Evolutionary conservation across 2,113 vertebrate species (phyloP).

Genomic region (Coregonus clupeaformis): DNA sequence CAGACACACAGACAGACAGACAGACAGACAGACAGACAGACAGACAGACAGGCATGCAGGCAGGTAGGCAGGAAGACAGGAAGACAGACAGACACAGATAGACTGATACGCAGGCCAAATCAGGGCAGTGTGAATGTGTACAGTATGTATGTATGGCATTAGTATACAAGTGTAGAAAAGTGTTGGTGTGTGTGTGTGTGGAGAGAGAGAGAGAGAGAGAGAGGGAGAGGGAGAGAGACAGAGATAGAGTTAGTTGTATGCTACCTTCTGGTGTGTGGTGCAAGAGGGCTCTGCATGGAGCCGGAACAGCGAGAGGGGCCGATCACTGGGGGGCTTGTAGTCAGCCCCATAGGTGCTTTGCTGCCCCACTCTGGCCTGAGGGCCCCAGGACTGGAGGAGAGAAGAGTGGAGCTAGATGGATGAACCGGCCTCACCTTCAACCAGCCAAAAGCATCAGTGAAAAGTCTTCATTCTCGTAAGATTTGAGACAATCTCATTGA

Average conservation of each 20-base stretch:
- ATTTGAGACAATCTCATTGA: no score
- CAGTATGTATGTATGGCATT: no score
- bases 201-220: conserved; percentile 1
- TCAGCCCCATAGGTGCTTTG: not conserved
- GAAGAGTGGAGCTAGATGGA: not conserved
- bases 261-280: conserved; percentile 3
- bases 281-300: not conserved
- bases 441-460: no score
- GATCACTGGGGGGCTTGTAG: not conserved
- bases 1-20: no score
- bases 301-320: not conserved
- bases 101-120: no score
- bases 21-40: no score
- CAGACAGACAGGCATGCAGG: no score
- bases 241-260: not conserved
- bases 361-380: not conserved
- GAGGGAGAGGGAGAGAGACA: not conserved
- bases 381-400: not conserved
- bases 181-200: not conserved
- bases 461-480: no score
- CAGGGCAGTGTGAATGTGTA: no score
- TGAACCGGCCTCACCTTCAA: not conserved
- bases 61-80: no score
- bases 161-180: not conserved
- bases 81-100: no score